A percentile compares a stretch with the other conserved stretches of the same genome.
phyloP scores from a whole-genome alignment of 2,113 vertebrate genomes.

The Perca fluviatilis region DNA sequence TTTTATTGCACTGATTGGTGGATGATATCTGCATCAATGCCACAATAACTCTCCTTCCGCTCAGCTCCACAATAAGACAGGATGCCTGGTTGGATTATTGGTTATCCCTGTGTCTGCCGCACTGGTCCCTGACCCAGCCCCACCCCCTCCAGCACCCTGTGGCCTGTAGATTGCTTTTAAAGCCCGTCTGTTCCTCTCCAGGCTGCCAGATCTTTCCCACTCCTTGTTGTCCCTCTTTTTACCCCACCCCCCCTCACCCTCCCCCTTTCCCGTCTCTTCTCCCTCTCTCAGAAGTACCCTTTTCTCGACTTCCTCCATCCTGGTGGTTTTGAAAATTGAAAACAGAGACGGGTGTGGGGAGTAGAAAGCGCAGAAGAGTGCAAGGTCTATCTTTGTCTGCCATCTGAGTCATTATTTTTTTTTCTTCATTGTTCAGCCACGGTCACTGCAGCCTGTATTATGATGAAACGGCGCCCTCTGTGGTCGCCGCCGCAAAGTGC shows the following conservation, averaged over 20 bases:
- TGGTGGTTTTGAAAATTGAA: constrained; percentile 48
- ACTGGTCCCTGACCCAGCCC: constrained; percentile 61
- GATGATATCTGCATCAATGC: constrained; percentile 16
- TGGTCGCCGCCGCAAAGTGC: constrained; percentile 35
- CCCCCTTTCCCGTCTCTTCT: not conserved
- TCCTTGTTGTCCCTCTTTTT: constrained; percentile 34
- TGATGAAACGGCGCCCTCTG: constrained; percentile 69
- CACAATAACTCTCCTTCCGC: constrained; percentile 6
- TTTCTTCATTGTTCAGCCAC: constrained; percentile 67
- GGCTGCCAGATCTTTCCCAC: constrained; percentile 51
- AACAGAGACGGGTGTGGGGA: constrained; percentile 45
- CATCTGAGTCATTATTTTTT: constrained; percentile 73
- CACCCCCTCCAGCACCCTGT: constrained; percentile 51
- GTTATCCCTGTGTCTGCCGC: constrained; percentile 63
- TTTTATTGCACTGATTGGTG: constrained; percentile 17
- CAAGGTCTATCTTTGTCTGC: constrained; percentile 75
- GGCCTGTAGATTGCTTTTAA: constrained; percentile 69
- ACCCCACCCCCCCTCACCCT: not conserved
- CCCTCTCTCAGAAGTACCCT: not conserved
- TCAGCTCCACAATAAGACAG: constrained; percentile 50
- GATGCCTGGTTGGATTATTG: constrained; percentile 65
- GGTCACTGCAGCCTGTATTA: constrained; percentile 45
- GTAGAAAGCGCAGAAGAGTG: constrained; percentile 53
- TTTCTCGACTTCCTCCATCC: constrained; percentile 36
- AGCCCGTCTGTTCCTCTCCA: constrained; percentile 69